Conservation (phyloP, 2,797 vertebrate genomes). For the Molossus molossus region DNA sequence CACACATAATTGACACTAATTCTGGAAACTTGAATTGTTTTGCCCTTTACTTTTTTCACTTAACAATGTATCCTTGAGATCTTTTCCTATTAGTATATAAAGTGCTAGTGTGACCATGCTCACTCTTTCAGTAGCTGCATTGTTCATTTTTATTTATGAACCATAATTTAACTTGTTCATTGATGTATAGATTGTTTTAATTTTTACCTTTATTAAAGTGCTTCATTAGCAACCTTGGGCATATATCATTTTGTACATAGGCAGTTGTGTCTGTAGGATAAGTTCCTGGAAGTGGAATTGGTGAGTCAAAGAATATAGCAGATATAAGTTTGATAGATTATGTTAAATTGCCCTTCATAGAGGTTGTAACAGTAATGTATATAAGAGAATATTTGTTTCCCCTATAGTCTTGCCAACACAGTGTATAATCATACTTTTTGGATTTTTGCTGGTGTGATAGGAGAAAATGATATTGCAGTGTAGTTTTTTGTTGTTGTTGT, state of each 20-base stretch:
- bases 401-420: neutral
- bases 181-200: neutral
- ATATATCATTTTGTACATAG: neutral
- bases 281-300: conserved; percentile 37
- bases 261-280: neutral
- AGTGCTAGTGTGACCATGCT: neutral
- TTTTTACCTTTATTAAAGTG: neutral
- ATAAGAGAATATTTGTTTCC: conserved; percentile 28
- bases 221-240: neutral
- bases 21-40: neutral
- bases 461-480: neutral
- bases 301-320: neutral
- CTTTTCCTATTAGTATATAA: neutral
- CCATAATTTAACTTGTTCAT: neutral
- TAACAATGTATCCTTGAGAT: neutral
- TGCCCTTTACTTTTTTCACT: conserved; percentile 11
- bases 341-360: conserved; percentile 18
- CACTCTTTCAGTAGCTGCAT: neutral
- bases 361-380: neutral
- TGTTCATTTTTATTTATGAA: conserved; percentile 23
- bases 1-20: neutral
- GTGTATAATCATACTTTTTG: neutral
- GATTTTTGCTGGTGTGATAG: neutral
- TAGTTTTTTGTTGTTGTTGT: neutral
- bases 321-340: neutral